Conservation (phyloP, 2,888 invertebrate species). For the Trachelus tabidus region DNA sequence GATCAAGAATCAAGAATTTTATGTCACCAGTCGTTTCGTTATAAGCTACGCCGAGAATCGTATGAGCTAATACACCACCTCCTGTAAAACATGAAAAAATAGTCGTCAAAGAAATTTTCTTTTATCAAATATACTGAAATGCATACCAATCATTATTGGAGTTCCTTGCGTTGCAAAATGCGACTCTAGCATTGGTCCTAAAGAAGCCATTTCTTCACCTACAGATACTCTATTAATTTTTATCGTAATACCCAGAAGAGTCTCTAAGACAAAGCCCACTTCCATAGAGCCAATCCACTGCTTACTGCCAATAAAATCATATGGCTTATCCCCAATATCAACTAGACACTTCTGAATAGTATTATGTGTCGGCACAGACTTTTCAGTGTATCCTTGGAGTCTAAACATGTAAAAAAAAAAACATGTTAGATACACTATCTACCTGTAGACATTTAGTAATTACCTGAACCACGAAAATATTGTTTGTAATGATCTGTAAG, state of each 20-base stretch:
- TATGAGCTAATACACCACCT: slow-evolving; percentile 97
- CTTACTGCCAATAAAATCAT: slow-evolving; percentile 86
- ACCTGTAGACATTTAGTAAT: slow-evolving; percentile 13
- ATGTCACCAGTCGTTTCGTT: slow-evolving; percentile 83
- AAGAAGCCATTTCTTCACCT: slow-evolving; percentile 83
- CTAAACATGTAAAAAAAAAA: slow-evolving; percentile 52
- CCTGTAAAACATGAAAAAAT: slow-evolving; percentile 68
- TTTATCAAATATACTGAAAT: background rate
- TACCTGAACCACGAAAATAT: slow-evolving; percentile 93
- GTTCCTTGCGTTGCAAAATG: slow-evolving; percentile 95
- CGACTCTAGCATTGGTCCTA: slow-evolving; percentile 84
- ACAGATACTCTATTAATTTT: slow-evolving; percentile 87
- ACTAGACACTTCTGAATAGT: slow-evolving; percentile 96
- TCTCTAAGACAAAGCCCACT: slow-evolving; percentile 91
- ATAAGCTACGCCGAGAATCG: slow-evolving; percentile 94
- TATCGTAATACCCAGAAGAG: slow-evolving; percentile 79
- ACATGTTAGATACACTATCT: background rate
- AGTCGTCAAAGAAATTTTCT: background rate
- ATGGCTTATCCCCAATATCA: slow-evolving; percentile 92
- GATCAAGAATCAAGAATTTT: slow-evolving; percentile 96
- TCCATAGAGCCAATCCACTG: slow-evolving; percentile 99
- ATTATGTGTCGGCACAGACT: slow-evolving; percentile 81
- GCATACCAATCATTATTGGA: slow-evolving; percentile 96
- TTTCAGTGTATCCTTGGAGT: slow-evolving; percentile 84
- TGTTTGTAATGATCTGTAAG: slow-evolving; percentile 97